Evolutionary conservation across 2,113 vertebrate genomes (phyloP).

Genomic region (Sceloporus undulatus): DNA sequence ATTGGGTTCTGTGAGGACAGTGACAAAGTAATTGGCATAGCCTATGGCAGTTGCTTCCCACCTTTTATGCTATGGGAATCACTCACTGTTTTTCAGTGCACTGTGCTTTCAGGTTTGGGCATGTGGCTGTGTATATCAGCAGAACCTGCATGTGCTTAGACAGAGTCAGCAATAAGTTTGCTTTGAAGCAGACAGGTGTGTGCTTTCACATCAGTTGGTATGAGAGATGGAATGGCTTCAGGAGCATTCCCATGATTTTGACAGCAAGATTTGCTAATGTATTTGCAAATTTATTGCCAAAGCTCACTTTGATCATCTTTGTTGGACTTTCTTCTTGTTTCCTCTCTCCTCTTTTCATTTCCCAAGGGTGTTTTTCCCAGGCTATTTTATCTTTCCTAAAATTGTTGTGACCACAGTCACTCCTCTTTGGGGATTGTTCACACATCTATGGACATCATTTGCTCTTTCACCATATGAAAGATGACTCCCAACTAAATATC

Average conservation of each 20-base stretch:
- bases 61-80: background rate
- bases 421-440: background rate
- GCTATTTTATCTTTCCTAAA: background rate
- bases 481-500: background rate
- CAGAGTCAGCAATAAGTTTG: background rate
- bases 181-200: background rate
- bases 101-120: background rate
- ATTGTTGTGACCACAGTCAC: background rate
- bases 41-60: conserved; percentile 9
- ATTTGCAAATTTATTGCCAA: background rate
- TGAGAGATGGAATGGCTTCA: background rate
- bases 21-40: conserved; percentile 44
- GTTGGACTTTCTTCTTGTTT: background rate
- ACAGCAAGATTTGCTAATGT: too few species aligned
- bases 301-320: background rate
- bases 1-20: background rate
- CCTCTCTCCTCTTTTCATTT: background rate
- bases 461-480: background rate
- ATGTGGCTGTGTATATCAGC: background rate
- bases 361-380: background rate
- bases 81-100: background rate
- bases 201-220: too few species aligned
- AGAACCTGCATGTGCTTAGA: background rate
- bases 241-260: background rate
- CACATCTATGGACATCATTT: background rate